Percentiles rank a stretch among this genome's conserved stretches.
Conservation (phyloP, 2,113 vertebrate species). For the Vulpes ferrilata region DNA sequence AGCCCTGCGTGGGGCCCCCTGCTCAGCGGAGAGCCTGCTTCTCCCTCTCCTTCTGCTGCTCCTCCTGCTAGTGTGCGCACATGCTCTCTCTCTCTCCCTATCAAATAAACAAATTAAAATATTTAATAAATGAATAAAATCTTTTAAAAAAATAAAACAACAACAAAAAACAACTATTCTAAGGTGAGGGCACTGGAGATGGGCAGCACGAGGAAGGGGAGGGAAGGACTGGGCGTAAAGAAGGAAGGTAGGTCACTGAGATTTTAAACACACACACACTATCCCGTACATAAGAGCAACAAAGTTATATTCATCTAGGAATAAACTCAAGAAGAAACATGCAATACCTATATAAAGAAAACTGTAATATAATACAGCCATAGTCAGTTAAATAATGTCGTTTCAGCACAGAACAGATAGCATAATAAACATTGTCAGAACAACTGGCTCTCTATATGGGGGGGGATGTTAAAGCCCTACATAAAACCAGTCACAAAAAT, state of each 20-base stretch:
- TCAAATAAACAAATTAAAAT: too few species aligned
- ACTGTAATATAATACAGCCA: slow-evolving; percentile 9
- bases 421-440: slow-evolving; percentile 39
- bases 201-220: neutral
- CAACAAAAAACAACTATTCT: neutral
- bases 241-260: neutral
- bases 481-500: slow-evolving; percentile 36
- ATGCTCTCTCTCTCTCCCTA: too few species aligned
- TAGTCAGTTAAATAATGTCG: slow-evolving; percentile 16
- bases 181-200: neutral
- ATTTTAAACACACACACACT: neutral
- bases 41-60: too few species aligned
- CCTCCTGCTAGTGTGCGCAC: too few species aligned
- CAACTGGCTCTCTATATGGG: neutral
- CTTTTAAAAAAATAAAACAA: too few species aligned
- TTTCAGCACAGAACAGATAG: slow-evolving; percentile 23
- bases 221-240: neutral
- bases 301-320: slow-evolving; percentile 1
- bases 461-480: neutral
- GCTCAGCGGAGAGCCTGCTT: too few species aligned
- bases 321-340: slow-evolving; percentile 43
- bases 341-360: slow-evolving; percentile 36
- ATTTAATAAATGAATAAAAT: too few species aligned
- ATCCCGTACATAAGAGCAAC: neutral
- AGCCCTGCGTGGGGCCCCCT: too few species aligned